Evolutionary conservation across 2,888 invertebrate genomes (phyloP).

Genomic region (Drosophila multiciliata): DNA sequence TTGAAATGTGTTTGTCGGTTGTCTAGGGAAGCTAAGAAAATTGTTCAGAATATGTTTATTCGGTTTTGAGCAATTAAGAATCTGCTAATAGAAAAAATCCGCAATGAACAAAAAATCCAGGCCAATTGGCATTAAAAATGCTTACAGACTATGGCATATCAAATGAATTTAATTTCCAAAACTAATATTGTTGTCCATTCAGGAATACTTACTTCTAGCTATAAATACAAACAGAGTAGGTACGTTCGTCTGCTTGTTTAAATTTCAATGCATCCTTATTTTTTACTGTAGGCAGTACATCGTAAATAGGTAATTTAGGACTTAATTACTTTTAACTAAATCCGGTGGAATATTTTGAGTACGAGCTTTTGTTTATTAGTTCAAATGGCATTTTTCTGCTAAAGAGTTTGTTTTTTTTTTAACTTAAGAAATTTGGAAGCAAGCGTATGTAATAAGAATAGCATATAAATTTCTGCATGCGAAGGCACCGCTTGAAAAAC

Average conservation of each 20-base stretch:
- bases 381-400: not conserved
- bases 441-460: not conserved
- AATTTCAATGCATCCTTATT: not conserved
- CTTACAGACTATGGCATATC: not conserved
- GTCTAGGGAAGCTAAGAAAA: not conserved
- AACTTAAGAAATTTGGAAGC: not conserved
- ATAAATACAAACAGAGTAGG: not conserved
- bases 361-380: not conserved
- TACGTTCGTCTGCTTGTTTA: not conserved
- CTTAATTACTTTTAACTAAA: not conserved
- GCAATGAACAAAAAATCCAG: not conserved
- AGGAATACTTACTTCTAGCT: not conserved
- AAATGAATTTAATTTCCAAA: slow-evolving; percentile 37
- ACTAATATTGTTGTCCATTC: slow-evolving; percentile 25
- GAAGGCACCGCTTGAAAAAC: not conserved
- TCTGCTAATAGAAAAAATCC: slow-evolving; percentile 3
- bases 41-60: slow-evolving; percentile 16
- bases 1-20: not conserved
- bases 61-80: not conserved
- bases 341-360: not conserved
- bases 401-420: not conserved
- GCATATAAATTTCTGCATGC: not conserved
- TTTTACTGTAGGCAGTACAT: not conserved
- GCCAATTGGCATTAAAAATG: slow-evolving; percentile 5
- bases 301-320: not conserved